These are phyloP conservation scores for Gymnarchus niloticus DNA, from an alignment of 2,113 vertebrate genomes.

Conservation along the genomic window DNA sequence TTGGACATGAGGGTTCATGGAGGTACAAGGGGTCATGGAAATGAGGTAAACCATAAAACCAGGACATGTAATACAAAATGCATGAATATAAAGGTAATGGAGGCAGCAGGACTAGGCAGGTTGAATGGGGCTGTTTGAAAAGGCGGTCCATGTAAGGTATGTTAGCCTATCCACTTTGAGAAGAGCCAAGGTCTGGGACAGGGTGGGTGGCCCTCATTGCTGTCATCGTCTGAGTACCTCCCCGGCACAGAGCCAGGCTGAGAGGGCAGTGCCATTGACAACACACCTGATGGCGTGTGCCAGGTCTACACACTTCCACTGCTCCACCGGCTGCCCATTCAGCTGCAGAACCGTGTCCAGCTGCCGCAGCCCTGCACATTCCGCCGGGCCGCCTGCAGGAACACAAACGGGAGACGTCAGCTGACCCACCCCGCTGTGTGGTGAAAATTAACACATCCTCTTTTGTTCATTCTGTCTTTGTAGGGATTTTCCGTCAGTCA, in stretches of 20 bases:
- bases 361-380: conserved; percentile 83
- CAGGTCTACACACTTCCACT: conserved; percentile 92
- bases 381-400: conserved; percentile 78
- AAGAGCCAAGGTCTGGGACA: background rate
- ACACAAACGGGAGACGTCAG: background rate
- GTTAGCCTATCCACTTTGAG: background rate
- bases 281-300: conserved; percentile 86
- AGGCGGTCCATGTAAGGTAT: background rate
- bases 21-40: background rate
- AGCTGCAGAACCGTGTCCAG: conserved; percentile 84
- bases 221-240: background rate
- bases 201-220: background rate
- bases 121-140: background rate
- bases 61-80: too few relatives aligned
- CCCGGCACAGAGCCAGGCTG: background rate
- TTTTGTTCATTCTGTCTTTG: background rate
- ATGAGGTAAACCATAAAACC: too few relatives aligned
- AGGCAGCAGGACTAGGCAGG: background rate
- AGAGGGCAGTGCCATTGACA: background rate
- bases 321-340: conserved; percentile 84
- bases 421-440: background rate
- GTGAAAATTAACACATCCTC: background rate
- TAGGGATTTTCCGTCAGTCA: background rate
- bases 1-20: background rate
- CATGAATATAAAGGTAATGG: background rate